Conservation (phyloP, 2,113 vertebrate species). For the Pitta sordida region DNA sequence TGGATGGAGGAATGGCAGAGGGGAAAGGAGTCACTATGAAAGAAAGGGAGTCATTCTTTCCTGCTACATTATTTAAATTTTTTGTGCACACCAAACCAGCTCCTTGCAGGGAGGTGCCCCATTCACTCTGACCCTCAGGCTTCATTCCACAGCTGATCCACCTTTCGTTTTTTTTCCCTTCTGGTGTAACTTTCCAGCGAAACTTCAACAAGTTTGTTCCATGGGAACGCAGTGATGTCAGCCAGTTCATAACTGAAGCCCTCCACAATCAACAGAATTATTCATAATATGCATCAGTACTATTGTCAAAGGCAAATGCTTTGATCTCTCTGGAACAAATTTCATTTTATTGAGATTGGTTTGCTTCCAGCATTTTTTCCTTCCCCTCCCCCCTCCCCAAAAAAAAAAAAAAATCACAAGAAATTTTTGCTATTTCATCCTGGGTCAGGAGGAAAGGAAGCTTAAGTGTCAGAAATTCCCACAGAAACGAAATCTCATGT, state of each 20-base stretch:
- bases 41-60: neutral
- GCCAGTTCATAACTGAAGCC: neutral
- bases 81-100: neutral
- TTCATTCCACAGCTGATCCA: constrained; percentile 10
- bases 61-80: neutral
- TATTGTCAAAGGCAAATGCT: neutral
- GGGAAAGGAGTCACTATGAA: neutral
- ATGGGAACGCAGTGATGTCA: neutral
- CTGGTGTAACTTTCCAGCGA: neutral
- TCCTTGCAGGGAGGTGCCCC: neutral
- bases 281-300: neutral
- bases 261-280: neutral
- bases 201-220: neutral
- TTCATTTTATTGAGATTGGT: neutral
- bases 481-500: neutral
- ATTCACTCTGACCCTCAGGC: neutral
- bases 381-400: neutral
- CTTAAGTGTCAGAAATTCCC: constrained; percentile 44
- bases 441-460: neutral
- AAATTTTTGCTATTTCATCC: neutral
- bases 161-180: neutral
- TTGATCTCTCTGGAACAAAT: neutral
- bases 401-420: neutral
- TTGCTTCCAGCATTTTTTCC: neutral
- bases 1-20: neutral